These are phyloP conservation scores for Distichodus sexfasciatus DNA, from an alignment of 2,797 vertebrate species.

Conservation along the genomic window DNA sequence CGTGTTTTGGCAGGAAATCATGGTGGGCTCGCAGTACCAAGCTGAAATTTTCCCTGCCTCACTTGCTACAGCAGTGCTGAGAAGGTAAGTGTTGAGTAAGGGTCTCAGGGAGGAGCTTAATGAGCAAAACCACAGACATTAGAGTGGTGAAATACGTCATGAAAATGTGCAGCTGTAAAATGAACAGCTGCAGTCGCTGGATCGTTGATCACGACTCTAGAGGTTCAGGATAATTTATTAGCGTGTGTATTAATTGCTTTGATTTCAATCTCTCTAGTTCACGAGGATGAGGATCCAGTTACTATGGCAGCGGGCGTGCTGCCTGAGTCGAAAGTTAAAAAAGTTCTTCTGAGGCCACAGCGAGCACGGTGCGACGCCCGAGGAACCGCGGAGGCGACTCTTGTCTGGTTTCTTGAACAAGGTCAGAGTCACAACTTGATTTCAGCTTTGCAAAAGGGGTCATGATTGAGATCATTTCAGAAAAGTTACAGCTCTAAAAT, in stretches of 20 bases:
- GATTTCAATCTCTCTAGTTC: conserved; percentile 60
- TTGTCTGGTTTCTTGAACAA: too few relatives aligned
- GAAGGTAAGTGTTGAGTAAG: not conserved
- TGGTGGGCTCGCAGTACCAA: conserved; percentile 84
- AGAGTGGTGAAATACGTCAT: too few relatives aligned
- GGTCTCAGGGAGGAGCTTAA: too few relatives aligned
- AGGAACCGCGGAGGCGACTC: conserved; percentile 68
- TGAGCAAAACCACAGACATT: not conserved
- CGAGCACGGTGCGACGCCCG: conserved; percentile 69
- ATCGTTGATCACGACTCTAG: too few relatives aligned
- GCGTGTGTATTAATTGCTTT: too few relatives aligned
- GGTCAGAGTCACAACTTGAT: too few relatives aligned
- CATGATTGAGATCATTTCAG: too few relatives aligned
- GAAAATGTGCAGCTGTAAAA: too few relatives aligned
- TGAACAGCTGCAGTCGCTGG: too few relatives aligned
- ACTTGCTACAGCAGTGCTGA: conserved; percentile 59
- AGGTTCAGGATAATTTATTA: too few relatives aligned
- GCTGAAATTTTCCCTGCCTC: conserved; percentile 83
- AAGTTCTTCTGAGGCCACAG: conserved; percentile 81
- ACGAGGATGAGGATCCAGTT: conserved; percentile 83
- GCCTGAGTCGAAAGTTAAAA: conserved; percentile 79
- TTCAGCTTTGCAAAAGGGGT: too few relatives aligned
- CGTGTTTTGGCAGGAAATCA: conserved; percentile 77
- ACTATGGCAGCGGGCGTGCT: conserved; percentile 80
- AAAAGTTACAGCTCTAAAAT: too few relatives aligned